These are phyloP conservation scores for Acanthornis magna DNA, from an alignment of 2,797 vertebrate species.

Conservation along the genomic window DNA sequence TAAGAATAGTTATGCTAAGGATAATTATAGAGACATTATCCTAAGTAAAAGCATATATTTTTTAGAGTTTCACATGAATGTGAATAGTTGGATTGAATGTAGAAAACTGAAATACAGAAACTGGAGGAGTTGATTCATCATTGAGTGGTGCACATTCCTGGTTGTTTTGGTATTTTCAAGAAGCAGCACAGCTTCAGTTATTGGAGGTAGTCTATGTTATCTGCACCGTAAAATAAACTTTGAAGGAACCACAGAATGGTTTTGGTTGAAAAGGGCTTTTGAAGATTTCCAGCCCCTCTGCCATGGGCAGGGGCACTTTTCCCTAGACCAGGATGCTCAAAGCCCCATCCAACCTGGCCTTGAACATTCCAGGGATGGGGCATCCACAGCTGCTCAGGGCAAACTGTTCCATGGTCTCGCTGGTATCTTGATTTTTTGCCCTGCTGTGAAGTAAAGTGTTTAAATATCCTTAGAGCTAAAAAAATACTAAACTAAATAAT, in stretches of 20 bases:
- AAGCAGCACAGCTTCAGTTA: not conserved
- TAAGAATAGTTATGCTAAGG: not conserved
- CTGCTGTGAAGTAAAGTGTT: not conserved
- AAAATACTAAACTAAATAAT: not conserved
- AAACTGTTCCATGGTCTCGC: not conserved
- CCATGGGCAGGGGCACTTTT: not conserved
- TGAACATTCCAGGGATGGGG: not conserved
- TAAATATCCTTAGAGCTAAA: not conserved
- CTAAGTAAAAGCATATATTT: not conserved
- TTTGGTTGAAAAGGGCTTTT: not conserved
- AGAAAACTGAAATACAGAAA: not conserved
- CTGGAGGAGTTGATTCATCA: not conserved
- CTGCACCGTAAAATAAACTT: not conserved
- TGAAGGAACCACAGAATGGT: not conserved
- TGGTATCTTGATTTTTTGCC: not conserved
- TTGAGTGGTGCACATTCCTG: not conserved
- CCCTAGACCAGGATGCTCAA: not conserved
- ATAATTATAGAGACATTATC: not conserved
- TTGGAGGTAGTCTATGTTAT: not conserved
- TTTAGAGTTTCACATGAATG: not conserved
- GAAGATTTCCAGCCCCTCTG: not conserved
- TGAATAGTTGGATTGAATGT: not conserved
- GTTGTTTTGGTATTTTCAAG: accelerated
- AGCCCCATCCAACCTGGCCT: accelerated
- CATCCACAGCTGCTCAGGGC: not conserved